Percentiles rank a stretch among this genome's conserved stretches.
Evolutionary conservation across 2,797 vertebrate species (phyloP).

Genomic region (Pteropus rufus): DNA sequence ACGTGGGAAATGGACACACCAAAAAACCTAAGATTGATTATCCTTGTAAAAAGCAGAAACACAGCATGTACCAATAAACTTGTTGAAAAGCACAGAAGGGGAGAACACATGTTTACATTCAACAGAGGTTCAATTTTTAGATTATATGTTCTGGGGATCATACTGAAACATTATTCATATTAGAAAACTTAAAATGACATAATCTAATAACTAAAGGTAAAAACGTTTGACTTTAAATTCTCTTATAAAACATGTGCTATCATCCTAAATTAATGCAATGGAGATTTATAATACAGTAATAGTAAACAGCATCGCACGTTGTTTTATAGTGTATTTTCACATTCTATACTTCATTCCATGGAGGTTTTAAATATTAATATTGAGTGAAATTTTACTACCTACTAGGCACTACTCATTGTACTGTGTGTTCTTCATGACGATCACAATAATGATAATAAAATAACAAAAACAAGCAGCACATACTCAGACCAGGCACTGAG

Average conservation of each 20-base stretch:
- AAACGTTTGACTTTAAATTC: conserved; percentile 16
- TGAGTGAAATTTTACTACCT: background rate
- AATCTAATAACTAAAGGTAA: conserved; percentile 1
- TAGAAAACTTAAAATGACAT: conserved; percentile 19
- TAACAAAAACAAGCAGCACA: background rate
- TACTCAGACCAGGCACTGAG: background rate
- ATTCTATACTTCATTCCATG: background rate
- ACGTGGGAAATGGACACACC: conserved; percentile 49
- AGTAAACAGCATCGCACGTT: background rate
- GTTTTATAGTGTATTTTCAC: background rate
- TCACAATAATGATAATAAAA: background rate
- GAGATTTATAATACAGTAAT: background rate
- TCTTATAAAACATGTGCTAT: background rate
- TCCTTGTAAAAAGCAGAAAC: conserved; percentile 63
- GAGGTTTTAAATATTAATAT: background rate
- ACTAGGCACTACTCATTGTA: background rate
- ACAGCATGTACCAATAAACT: conserved; percentile 50
- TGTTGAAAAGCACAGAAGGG: background rate
- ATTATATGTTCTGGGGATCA: background rate
- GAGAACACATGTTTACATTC: background rate
- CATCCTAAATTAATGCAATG: background rate
- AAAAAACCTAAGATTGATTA: conserved; percentile 69
- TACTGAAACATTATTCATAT: background rate
- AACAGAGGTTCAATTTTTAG: background rate
- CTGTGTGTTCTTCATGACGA: background rate